Base-by-base conservation (phyloP, 92 coral and sea anemone genomes). In the Ricordea florida region DNA sequence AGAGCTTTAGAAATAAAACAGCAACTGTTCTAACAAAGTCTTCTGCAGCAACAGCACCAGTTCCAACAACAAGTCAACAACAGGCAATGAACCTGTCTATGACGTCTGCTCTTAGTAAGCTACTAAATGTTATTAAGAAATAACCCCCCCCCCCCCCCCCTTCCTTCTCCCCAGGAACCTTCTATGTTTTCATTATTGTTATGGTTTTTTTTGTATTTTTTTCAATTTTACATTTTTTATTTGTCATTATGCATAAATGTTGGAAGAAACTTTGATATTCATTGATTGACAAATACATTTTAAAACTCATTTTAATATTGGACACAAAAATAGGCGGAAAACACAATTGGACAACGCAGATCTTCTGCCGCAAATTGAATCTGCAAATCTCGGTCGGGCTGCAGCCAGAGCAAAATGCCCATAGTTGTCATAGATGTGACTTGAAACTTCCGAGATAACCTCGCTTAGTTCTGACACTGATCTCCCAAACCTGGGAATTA, bases 401-500 rank as follows among this genome's bases (percentile, higher is more conserved):
- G 65, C 66, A 51, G 24, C 72, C 67, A 72, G 29, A 67, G 80
- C 44, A 11, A 73, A 69, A 31, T 74, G 25, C 5, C 60, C 80
- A 32, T 59, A 30, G 29, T 37, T 60, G 10, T 74, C 71, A 27
- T 45, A 74, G 32, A 74, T 46, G 52, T 74, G 69, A 60, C 62
- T 60, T 33, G 70, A 74, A 8, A 60, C 81, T 60, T 60, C 81
- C 34, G 70, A 45, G 31, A 74, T 60, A 33, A 74, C 60, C 45
- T 74, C 45, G 45, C 70, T 74, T 2, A 74, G 32, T 74, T 74
- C 81, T 2, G 70, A 62, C 20, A 74, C 71, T 30, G 81, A 74
- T 74, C 71, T 60, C 61, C 81, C 81, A 74, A 74, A 74, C 70
- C 81, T 74, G 6, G 71, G 81, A 7, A 60, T 74, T n/a, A 74